phyloP scores from a whole-genome alignment of 2,888 invertebrate species.

The Linnaemya tessellans region DNA sequence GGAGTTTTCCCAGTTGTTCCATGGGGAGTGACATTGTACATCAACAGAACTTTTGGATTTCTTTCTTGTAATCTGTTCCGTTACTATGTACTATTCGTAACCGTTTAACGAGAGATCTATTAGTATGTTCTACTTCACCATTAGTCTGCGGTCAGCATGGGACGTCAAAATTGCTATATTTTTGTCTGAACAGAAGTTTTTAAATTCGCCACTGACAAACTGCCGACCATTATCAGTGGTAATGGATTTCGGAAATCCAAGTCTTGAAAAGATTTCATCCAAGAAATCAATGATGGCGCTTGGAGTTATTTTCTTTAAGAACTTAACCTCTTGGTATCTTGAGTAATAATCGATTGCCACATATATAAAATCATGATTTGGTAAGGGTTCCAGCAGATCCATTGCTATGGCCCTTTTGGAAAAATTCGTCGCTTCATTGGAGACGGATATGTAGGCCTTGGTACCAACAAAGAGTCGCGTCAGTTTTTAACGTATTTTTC shows the following conservation, averaged over 20 bases:
- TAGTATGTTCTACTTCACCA: constrained; percentile 48
- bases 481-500: no score
- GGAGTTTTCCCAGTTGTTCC: constrained; percentile 69
- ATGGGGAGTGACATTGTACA: constrained; percentile 67
- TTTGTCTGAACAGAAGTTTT: constrained; percentile 41
- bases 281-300: constrained; percentile 44
- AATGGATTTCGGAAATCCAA: constrained; percentile 53
- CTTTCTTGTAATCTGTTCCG: constrained; percentile 56
- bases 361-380: no score
- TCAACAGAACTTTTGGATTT: constrained; percentile 55
- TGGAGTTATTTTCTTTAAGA: constrained; percentile 47
- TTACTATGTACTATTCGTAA: constrained; percentile 61
- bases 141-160: constrained; percentile 61
- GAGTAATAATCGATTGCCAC: constrained; percentile 57
- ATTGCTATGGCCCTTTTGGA: no score
- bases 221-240: constrained; percentile 69
- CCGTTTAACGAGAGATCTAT: constrained; percentile 61
- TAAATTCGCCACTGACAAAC: constrained; percentile 56
- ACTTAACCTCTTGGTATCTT: constrained; percentile 52
- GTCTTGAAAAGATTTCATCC: constrained; percentile 20
- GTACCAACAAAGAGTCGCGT: no score
- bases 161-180: constrained; percentile 54
- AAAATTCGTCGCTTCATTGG: no score
- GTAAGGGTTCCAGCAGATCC: no score
- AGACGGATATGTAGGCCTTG: no score